Base-by-base conservation (phyloP, 2,113 vertebrate genomes). In the Nipponia nippon region DNA sequence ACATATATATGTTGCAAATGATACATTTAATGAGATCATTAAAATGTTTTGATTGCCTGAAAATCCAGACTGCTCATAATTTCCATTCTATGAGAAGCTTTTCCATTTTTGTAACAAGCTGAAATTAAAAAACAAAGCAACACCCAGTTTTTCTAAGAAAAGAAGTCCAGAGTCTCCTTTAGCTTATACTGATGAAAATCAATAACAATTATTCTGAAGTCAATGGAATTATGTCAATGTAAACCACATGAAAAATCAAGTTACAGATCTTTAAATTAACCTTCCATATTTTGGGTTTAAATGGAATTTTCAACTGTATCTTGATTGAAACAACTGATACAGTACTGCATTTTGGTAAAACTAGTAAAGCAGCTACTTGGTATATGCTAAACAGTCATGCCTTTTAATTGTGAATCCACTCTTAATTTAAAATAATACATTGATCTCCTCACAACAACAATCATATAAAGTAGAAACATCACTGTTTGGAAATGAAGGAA, bases 31-130 rank as follows among this genome's bases (percentile, higher is more conserved):
- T 95, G 78, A 94, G 80, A 77, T 93, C 62, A 75, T 93, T 80
- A 93, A 88, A 83, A 92, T 92, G 75, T 91, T 97, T 94, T 95
- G 69, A 87, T 95, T 95, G 89, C 95, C 80, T 97, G 82, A 89
- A 97, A 97, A 95, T 91, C 50, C 87, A 77, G 36, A n/a, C 23
- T 55, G 67, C 58, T 93, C 92, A 92, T 77, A 34, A 93, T 96
- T 95, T 95, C 96, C 85, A 77, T 88, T 77, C 85, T 50, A 11
- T 58, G 52, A 86, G 70, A 91, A 92, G 36, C 22, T 65, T 83
- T 77, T 83, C 32, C 66, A 73, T 50, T 86, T 94, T 71, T 89
- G 36, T n/a, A 78, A 76, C 34, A 85, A 69, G 30, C 1, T 69
- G 17, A 88, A 85, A 61, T 25, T 32, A 86, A 77, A 91, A 73